A percentile compares a stretch with the other conserved stretches of the same genome.
Conservation (phyloP, 2,888 invertebrate genomes). For the Erpobdella octoculata region DNA sequence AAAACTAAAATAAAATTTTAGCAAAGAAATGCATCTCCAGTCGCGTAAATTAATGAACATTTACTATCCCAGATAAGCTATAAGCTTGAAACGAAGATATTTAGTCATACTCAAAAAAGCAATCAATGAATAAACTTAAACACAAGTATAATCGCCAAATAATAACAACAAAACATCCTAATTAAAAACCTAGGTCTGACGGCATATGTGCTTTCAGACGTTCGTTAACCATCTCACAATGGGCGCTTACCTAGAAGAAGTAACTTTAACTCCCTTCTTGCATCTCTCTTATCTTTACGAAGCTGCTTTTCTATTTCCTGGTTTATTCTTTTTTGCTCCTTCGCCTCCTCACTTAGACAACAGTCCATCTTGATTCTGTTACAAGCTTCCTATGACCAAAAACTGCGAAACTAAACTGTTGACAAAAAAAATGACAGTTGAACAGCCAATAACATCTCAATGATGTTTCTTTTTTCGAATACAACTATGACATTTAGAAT, state of each 20-base stretch:
- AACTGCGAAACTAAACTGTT: constrained; percentile 8
- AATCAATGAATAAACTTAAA: too few species aligned
- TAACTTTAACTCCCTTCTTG: constrained; percentile 85
- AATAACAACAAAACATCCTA: too few species aligned
- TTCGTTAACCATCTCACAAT: neutral
- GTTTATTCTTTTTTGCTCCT: constrained; percentile 99
- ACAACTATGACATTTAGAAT: too few species aligned
- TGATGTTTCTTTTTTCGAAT: too few species aligned
- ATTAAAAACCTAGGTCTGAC: too few species aligned
- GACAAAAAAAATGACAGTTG: neutral
- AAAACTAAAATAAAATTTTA: too few species aligned
- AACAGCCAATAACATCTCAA: too few species aligned
- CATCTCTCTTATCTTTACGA: constrained; percentile 98
- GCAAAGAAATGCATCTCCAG: too few species aligned
- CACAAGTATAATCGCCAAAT: neutral
- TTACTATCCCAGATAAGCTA: too few species aligned
- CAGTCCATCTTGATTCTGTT: constrained; percentile 73
- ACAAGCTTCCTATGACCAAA: constrained; percentile 2
- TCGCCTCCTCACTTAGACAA: constrained; percentile 99
- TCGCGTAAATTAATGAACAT: too few species aligned
- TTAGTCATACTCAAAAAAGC: too few species aligned
- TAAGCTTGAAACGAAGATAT: too few species aligned
- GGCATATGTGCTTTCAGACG: neutral
- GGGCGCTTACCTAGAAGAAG: constrained; percentile 76
- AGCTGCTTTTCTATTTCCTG: constrained; percentile 99